Evolutionary conservation across 2,797 vertebrate genomes (phyloP).

Genomic region (Acanthopagrus latus): DNA sequence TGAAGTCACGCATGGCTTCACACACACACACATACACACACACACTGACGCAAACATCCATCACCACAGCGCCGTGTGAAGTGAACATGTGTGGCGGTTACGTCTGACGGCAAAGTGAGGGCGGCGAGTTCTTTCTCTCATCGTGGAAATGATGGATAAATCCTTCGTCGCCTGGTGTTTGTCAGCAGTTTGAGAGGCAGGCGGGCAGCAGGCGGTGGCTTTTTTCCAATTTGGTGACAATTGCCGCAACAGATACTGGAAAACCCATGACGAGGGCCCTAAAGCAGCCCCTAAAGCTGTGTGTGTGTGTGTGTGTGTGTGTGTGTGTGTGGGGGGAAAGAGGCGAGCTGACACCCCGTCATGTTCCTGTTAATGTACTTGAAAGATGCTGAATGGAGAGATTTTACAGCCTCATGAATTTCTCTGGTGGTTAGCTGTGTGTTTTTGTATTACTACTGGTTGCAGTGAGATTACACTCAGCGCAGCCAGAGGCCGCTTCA

Average conservation of each 20-base stretch:
- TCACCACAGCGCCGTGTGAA: constrained; percentile 39
- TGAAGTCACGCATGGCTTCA: constrained; percentile 29
- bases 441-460: constrained; percentile 20
- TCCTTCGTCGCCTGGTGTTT: constrained; percentile 31
- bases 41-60: constrained; percentile 40
- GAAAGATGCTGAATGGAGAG: constrained; percentile 57
- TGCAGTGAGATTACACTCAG: constrained; percentile 25
- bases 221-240: constrained; percentile 50
- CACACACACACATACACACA: constrained; percentile 4
- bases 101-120: constrained; percentile 32
- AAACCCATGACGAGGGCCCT: constrained; percentile 28
- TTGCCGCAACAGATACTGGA: constrained; percentile 43
- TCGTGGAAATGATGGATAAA: constrained; percentile 56
- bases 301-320: no score
- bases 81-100: constrained; percentile 35
- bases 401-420: constrained; percentile 36
- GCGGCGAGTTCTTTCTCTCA: constrained; percentile 18
- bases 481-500: constrained; percentile 13
- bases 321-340: constrained; percentile 24
- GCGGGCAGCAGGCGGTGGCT: constrained; percentile 2
- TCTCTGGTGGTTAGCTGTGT: constrained; percentile 35
- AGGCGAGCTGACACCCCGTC: constrained; percentile 42
- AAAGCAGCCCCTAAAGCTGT: constrained; percentile 7
- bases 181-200: constrained; percentile 41
- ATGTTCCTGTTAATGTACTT: constrained; percentile 56